These are phyloP conservation scores for Phyllotreta striolata DNA, from an alignment of 2,888 invertebrate species.

Conservation along the genomic window DNA sequence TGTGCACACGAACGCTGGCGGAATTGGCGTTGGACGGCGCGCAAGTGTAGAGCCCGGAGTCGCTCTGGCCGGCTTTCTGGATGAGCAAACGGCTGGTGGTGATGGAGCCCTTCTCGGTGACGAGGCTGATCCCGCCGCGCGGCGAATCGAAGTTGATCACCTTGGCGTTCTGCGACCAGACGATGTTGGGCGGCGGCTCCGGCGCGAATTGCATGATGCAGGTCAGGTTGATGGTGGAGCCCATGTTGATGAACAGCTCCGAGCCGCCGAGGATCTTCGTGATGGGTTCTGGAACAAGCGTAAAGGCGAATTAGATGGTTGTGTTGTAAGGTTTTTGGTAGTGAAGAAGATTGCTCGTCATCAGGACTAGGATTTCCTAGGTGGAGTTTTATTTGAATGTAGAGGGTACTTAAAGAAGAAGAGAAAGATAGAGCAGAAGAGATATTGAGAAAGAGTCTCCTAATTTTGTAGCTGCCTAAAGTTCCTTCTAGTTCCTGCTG, in stretches of 20 bases:
- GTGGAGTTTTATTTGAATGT: background rate
- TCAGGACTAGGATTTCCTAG: too few species aligned
- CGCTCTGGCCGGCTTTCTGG: slow-evolving; percentile 80
- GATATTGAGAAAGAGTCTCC: too few species aligned
- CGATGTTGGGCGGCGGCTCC: slow-evolving; percentile 83
- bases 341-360: background rate
- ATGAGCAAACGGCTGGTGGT: slow-evolving; percentile 85
- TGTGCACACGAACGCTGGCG: slow-evolving; percentile 82
- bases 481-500: too few species aligned
- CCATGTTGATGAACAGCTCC: slow-evolving; percentile 84
- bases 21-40: slow-evolving; percentile 84
- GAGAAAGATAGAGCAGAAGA: too few species aligned
- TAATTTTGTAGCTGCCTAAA: background rate
- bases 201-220: slow-evolving; percentile 85
- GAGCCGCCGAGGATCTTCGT: slow-evolving; percentile 84
- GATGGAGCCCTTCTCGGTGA: slow-evolving; percentile 84
- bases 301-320: background rate
- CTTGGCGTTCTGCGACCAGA: slow-evolving; percentile 83
- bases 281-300: slow-evolving; percentile 73
- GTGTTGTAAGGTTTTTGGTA: background rate
- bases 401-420: too few species aligned
- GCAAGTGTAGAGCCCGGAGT: slow-evolving; percentile 86
- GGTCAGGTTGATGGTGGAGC: slow-evolving; percentile 88
- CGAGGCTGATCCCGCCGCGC: slow-evolving; percentile 85
- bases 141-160: slow-evolving; percentile 90